These are phyloP conservation scores for Cyclopterus lumpus DNA, from an alignment of 2,797 vertebrate species.

Conservation along the genomic window DNA sequence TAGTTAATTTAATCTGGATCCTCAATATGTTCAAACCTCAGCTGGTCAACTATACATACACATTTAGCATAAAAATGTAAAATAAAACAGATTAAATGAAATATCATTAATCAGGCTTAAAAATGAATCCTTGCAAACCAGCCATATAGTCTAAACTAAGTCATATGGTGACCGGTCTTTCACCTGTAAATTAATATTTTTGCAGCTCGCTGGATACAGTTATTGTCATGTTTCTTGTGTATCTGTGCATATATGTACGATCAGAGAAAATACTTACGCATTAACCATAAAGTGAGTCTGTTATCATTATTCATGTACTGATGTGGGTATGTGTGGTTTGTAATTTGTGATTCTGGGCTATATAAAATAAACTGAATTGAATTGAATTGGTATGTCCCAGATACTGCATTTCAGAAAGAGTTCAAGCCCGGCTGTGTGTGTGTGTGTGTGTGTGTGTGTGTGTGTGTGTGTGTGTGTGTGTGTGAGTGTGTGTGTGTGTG, in stretches of 20 bases:
- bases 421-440: not conserved
- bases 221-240: not conserved
- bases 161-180: not conserved
- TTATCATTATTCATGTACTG: not conserved
- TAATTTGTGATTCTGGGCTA: no score
- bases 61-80: no score
- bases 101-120: no score
- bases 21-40: not conserved
- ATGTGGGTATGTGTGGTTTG: no score
- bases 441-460: not conserved
- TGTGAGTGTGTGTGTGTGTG: not conserved
- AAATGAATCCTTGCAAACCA: no score
- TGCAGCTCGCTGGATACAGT: not conserved
- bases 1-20: no score
- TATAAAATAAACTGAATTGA: no score
- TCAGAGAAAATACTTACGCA: not conserved
- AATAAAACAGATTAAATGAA: no score
- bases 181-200: slow-evolving; percentile 13
- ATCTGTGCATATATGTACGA: slow-evolving; percentile 1
- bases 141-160: not conserved
- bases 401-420: not conserved
- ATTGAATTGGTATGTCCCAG: not conserved
- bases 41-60: no score
- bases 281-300: slow-evolving; percentile 1
- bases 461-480: not conserved